These are phyloP conservation scores for Drosophila orena DNA, from an alignment of 1,140 invertebrate genomes.

Conservation along the genomic window DNA sequence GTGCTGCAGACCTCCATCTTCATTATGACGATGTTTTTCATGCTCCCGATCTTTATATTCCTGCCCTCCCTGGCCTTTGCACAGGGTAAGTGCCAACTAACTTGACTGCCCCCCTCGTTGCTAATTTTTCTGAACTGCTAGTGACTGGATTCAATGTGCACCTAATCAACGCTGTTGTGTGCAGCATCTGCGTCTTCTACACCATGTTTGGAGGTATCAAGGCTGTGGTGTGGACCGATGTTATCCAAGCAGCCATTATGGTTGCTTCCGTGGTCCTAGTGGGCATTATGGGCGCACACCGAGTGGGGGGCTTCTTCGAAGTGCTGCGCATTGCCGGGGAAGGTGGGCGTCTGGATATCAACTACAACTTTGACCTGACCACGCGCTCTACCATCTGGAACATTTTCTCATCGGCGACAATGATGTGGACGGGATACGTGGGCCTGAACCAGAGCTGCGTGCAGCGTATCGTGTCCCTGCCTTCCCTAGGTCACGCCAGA, in stretches of 20 bases:
- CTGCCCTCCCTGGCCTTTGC: conserved; percentile 91
- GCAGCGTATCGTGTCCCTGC: conserved; percentile 73
- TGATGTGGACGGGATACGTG: conserved; percentile 67
- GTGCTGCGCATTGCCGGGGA: conserved; percentile 87
- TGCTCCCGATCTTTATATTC: conserved; percentile 78
- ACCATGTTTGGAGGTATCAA: conserved; percentile 93
- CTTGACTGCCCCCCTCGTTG: background rate
- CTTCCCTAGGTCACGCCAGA: conserved; percentile 65
- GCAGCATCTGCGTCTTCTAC: conserved; percentile 92
- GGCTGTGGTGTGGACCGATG: conserved; percentile 95
- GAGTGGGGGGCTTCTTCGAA: conserved; percentile 88
- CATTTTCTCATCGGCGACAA: conserved; percentile 15
- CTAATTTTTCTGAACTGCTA: conserved; percentile 49
- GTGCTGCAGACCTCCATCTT: conserved; percentile 88
- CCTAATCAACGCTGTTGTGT: conserved; percentile 89
- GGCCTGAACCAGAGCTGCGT: conserved; percentile 80
- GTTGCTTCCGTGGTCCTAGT: conserved; percentile 89
- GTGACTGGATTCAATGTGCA: conserved; percentile 91
- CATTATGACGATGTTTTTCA: conserved; percentile 83
- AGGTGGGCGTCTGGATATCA: conserved; percentile 87
- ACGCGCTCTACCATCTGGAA: conserved; percentile 71
- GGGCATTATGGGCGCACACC: conserved; percentile 88
- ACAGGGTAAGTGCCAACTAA: conserved; percentile 86
- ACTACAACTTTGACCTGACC: conserved; percentile 75
- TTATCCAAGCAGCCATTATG: conserved; percentile 92